These are phyloP conservation scores for Thalassaphorura encarpata DNA, from an alignment of 1,140 invertebrate species.

Conservation along the genomic window DNA sequence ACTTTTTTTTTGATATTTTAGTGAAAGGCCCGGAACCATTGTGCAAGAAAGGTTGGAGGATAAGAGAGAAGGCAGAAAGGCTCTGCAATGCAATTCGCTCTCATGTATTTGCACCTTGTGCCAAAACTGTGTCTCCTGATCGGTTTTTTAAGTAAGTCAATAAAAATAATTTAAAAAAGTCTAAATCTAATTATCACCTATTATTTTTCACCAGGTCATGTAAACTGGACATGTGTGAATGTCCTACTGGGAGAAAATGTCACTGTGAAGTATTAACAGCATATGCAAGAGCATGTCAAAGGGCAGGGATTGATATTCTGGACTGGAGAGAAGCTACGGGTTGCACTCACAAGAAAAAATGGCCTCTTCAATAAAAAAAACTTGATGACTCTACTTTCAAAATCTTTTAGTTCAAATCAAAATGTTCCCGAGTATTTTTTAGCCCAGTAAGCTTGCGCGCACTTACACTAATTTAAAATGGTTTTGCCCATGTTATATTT, in stretches of 20 bases:
- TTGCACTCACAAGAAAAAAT: conserved; percentile 39
- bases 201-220: conserved; percentile 52
- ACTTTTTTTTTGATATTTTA: conserved; percentile 31
- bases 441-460: background rate
- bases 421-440: background rate
- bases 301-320: conserved; percentile 48
- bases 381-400: background rate
- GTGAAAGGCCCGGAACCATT: conserved; percentile 33
- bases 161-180: background rate
- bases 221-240: conserved; percentile 81
- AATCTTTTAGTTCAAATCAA: conserved; percentile 4
- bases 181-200: conserved; percentile 9
- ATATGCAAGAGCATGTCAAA: conserved; percentile 72
- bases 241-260: conserved; percentile 60
- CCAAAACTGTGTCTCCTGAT: conserved; percentile 58
- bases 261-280: conserved; percentile 82
- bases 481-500: background rate
- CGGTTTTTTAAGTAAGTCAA: conserved; percentile 58
- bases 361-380: conserved; percentile 8
- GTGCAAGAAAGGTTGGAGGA: conserved; percentile 33
- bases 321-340: conserved; percentile 54
- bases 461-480: background rate
- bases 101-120: conserved; percentile 55
- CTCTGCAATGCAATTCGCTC: conserved; percentile 45
- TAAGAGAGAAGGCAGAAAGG: conserved; percentile 35